phyloP scores from a whole-genome alignment of 2,113 vertebrate species.

The Fulmarus glacialis region DNA sequence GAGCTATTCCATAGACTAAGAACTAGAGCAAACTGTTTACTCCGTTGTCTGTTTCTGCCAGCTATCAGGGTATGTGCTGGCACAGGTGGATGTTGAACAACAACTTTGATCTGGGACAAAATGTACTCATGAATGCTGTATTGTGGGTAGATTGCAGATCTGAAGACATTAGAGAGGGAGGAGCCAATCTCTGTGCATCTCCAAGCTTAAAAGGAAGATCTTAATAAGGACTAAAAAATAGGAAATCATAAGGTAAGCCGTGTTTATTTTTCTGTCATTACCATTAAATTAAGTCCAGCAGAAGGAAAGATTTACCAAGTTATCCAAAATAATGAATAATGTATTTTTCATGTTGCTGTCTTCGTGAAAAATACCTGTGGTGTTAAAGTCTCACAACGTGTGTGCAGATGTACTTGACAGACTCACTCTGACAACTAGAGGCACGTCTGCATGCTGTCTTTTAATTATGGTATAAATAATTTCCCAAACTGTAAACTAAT shows the following conservation, averaged over 20 bases:
- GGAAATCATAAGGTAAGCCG: background rate
- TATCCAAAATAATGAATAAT: background rate
- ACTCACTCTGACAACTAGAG: background rate
- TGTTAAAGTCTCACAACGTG: accelerated
- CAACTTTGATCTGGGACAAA: background rate
- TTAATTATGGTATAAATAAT: slow-evolving; percentile 34
- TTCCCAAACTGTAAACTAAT: background rate
- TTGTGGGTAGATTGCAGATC: background rate
- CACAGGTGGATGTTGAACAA: background rate
- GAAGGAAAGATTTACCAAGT: background rate
- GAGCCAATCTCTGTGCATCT: background rate
- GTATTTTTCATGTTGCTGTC: background rate
- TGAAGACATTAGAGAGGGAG: background rate
- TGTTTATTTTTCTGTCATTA: background rate
- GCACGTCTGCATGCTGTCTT: background rate
- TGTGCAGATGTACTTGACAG: background rate
- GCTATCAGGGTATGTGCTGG: background rate
- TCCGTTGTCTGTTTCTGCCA: background rate
- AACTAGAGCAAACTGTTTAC: background rate
- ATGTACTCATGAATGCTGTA: background rate
- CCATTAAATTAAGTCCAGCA: background rate
- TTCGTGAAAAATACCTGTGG: background rate
- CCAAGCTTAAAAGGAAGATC: background rate
- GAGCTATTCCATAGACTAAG: background rate
- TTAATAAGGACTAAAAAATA: background rate